Percentiles rank a stretch among this genome's conserved stretches.
Conservation (phyloP, 2,113 vertebrate species). For the Chitala chitala region DNA sequence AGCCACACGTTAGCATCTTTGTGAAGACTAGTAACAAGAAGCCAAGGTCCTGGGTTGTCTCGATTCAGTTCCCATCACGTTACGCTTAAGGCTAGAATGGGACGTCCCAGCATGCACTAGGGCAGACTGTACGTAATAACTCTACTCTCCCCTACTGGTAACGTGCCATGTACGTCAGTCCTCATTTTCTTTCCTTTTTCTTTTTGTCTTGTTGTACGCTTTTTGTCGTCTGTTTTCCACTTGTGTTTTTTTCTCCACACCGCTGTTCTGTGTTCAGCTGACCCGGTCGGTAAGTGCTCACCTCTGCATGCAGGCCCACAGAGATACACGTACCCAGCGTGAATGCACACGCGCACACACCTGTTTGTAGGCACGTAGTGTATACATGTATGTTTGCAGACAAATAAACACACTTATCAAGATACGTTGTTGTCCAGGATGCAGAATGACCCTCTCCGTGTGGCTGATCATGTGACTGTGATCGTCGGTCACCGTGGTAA, state of each 20-base stretch:
- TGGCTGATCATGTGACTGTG: too few species aligned
- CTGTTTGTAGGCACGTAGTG: too few species aligned
- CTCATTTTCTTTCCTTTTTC: constrained; percentile 79
- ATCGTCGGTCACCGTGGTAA: too few species aligned
- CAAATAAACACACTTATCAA: background rate
- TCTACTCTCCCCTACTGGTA: constrained; percentile 1
- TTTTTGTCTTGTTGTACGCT: constrained; percentile 44
- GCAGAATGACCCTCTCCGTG: too few species aligned
- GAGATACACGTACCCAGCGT: constrained; percentile 71
- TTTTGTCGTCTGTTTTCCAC: constrained; percentile 58
- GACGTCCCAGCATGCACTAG: background rate
- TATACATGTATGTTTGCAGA: background rate
- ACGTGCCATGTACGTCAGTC: constrained; percentile 60
- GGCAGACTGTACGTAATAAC: background rate
- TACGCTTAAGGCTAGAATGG: background rate
- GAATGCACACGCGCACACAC: constrained; percentile 30
- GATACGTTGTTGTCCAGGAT: background rate
- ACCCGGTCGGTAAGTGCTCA: constrained; percentile 95
- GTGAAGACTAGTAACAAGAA: background rate
- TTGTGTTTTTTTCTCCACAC: constrained; percentile 78
- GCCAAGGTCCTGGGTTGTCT: background rate
- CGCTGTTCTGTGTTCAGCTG: constrained; percentile 93
- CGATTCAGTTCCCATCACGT: background rate
- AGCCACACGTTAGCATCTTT: background rate
- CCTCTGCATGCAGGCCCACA: constrained; percentile 70